Percentiles rank a stretch among this genome's conserved stretches.
Evolutionary conservation across 2,113 vertebrate species (phyloP).

Genomic region (Microtus richardsoni): DNA sequence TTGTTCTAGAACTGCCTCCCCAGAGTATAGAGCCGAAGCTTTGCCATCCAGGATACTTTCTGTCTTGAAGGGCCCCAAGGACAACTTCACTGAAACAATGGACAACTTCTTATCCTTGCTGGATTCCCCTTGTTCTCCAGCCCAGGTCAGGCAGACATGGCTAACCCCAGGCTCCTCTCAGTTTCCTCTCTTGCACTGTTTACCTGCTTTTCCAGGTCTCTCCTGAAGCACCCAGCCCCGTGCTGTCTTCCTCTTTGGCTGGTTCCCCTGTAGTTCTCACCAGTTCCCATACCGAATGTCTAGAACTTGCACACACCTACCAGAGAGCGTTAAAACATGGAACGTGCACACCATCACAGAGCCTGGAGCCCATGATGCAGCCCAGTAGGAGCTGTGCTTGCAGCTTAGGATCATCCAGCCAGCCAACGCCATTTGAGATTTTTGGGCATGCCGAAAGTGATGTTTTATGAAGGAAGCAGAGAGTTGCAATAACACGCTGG

Average conservation of each 20-base stretch:
- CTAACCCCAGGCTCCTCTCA: rapidly evolving
- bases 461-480: constrained; percentile 51
- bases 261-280: not conserved
- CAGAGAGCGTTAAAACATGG: not conserved
- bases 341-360: not conserved
- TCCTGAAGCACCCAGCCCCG: not conserved
- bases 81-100: not conserved
- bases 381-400: not conserved
- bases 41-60: not conserved
- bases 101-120: constrained; percentile 12
- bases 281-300: not conserved
- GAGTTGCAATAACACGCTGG: not conserved
- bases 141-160: not conserved
- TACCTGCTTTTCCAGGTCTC: no score
- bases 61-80: not conserved
- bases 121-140: not conserved
- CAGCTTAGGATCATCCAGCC: not conserved
- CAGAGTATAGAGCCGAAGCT: not conserved
- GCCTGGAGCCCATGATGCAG: not conserved
- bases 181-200: not conserved
- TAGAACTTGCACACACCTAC: not conserved
- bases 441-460: not conserved
- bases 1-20: not conserved
- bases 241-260: not conserved
- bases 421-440: not conserved